Conservation (phyloP, 2,797 vertebrate genomes). For the Podargus strigoides region DNA sequence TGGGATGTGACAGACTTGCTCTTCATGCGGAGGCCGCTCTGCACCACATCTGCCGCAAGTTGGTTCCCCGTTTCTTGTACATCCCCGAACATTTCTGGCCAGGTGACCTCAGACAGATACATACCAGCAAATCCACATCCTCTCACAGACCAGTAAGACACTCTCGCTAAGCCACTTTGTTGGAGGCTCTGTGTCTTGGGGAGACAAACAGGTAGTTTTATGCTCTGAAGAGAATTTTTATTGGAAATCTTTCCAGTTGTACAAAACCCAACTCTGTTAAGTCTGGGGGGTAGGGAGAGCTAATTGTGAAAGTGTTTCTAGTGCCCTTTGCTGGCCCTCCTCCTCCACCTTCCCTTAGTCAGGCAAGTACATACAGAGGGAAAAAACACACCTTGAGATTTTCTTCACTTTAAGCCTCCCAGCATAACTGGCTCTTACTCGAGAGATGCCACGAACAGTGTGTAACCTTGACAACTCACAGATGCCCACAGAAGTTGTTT, state of each 20-base stretch:
- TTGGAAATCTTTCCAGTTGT: not conserved
- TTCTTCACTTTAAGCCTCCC: not conserved
- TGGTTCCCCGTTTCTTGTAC: not conserved
- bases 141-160: not conserved
- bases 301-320: not conserved
- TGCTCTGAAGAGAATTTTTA: not conserved
- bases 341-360: not conserved
- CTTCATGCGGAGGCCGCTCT: not conserved
- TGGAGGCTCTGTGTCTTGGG: not conserved
- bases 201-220: not conserved
- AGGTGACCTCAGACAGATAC: not conserved
- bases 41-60: not conserved
- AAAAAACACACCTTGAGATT: not conserved
- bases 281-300: not conserved
- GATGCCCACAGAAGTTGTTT: not conserved
- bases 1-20: not conserved
- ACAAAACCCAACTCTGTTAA: not conserved
- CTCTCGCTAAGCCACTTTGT: accelerated
- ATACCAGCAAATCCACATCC: not conserved
- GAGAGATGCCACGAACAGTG: not conserved
- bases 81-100: not conserved
- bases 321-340: not conserved
- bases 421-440: not conserved
- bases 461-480: not conserved
- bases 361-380: not conserved